Evolutionary conservation across 2,888 invertebrate genomes (phyloP).

Genomic region (Cactoblastis cactorum): DNA sequence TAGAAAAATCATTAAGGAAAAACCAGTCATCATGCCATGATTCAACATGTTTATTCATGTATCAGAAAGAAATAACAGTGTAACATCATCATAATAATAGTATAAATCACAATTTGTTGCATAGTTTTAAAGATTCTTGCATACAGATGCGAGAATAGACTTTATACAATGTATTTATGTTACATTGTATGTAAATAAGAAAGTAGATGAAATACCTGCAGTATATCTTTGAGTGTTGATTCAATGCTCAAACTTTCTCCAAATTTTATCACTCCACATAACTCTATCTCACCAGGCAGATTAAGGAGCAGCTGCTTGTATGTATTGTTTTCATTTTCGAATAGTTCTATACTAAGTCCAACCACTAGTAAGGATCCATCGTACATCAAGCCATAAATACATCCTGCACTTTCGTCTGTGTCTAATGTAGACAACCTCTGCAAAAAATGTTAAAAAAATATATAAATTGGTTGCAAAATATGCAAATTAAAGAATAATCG

Average conservation of each 20-base stretch:
- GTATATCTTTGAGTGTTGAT: slow-evolving; percentile 80
- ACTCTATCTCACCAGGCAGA: slow-evolving; percentile 87
- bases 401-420: slow-evolving; percentile 81
- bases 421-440: slow-evolving; percentile 84
- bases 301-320: slow-evolving; percentile 79
- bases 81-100: no score
- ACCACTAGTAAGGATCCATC: slow-evolving; percentile 84
- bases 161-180: no score
- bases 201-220: slow-evolving; percentile 56
- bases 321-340: slow-evolving; percentile 76
- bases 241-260: slow-evolving; percentile 80
- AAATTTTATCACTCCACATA: slow-evolving; percentile 86
- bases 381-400: slow-evolving; percentile 87
- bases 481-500: neutral
- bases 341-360: slow-evolving; percentile 83
- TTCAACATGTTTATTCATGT: no score
- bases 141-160: no score
- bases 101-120: no score
- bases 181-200: neutral
- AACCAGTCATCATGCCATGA: no score
- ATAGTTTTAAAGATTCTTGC: no score
- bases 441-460: slow-evolving; percentile 22
- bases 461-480: neutral
- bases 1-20: no score
- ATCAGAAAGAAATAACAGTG: no score